These are phyloP conservation scores for Alsophila aescularia DNA, from an alignment of 2,888 invertebrate genomes.

Conservation along the genomic window DNA sequence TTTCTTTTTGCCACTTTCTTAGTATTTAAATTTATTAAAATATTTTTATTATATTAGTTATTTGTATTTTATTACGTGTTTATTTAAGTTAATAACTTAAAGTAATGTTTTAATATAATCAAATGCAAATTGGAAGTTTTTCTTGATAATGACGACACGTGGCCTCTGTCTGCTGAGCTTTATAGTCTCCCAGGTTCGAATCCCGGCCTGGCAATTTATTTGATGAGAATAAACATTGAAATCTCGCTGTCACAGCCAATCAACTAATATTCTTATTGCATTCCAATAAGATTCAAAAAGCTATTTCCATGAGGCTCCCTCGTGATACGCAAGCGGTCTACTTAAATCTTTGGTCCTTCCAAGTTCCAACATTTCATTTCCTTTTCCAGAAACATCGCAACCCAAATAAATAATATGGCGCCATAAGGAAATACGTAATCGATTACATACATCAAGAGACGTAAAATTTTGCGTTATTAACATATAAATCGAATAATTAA, in stretches of 20 bases:
- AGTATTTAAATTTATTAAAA: background rate
- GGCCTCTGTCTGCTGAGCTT: no score
- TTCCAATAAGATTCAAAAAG: no score
- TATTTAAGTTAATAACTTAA: background rate
- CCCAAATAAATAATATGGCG: conserved; percentile 18
- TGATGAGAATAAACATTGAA: no score
- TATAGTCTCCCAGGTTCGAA: no score
- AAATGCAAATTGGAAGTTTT: no score
- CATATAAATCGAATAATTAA: conserved; percentile 33
- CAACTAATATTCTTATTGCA: no score
- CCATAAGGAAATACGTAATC: conserved; percentile 17
- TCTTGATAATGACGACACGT: no score
- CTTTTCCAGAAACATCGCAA: background rate
- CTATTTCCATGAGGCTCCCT: no score
- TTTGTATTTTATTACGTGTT: background rate
- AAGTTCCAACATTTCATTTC: background rate
- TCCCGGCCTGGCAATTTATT: no score
- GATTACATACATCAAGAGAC: conserved; percentile 18
- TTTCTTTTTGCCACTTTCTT: background rate
- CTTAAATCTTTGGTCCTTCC: background rate
- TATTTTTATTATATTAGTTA: background rate
- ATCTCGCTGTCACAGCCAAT: no score
- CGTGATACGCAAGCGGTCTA: no score
- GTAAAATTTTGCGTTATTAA: conserved; percentile 20
- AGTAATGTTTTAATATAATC: no score